phyloP scores from a whole-genome alignment of 2,888 invertebrate species.

The Villa cingulata region DNA sequence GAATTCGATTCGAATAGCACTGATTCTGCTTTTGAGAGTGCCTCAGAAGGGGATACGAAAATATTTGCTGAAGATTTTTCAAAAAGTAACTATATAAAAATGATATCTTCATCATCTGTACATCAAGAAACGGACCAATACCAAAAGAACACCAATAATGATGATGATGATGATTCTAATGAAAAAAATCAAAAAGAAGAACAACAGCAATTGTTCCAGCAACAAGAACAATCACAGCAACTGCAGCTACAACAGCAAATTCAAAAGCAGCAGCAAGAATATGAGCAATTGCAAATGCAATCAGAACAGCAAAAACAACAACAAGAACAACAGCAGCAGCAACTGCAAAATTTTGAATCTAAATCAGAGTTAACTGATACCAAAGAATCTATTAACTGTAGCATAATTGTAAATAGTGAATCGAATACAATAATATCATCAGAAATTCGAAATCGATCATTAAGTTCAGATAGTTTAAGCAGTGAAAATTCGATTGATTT shows the following conservation, averaged over 20 bases:
- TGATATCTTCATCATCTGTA: background rate
- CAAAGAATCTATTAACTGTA: background rate
- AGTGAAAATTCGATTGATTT: slow-evolving; percentile 33
- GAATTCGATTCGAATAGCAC: slow-evolving; percentile 32
- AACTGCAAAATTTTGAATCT: slow-evolving; percentile 12
- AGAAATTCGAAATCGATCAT: slow-evolving; percentile 27
- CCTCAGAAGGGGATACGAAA: slow-evolving; percentile 29
- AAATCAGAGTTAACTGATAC: background rate
- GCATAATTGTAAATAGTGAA: background rate
- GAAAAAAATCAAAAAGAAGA: too few relatives aligned
- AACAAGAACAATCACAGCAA: background rate
- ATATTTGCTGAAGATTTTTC: background rate
- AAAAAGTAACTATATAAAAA: background rate
- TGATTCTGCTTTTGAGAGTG: slow-evolving; percentile 33
- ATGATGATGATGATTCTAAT: too few relatives aligned
- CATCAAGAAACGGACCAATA: too few relatives aligned
- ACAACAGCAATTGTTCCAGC: too few relatives aligned
- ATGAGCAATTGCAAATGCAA: too few relatives aligned
- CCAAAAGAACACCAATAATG: too few relatives aligned
- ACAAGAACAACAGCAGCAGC: slow-evolving; percentile 20
- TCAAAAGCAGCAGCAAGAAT: too few relatives aligned
- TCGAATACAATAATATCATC: background rate
- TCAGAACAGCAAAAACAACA: slow-evolving; percentile 2
- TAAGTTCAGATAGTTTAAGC: slow-evolving; percentile 34
- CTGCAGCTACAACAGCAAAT: background rate